These are phyloP conservation scores for Clarias gariepinus DNA, from an alignment of 2,113 vertebrate genomes.

Conservation along the genomic window DNA sequence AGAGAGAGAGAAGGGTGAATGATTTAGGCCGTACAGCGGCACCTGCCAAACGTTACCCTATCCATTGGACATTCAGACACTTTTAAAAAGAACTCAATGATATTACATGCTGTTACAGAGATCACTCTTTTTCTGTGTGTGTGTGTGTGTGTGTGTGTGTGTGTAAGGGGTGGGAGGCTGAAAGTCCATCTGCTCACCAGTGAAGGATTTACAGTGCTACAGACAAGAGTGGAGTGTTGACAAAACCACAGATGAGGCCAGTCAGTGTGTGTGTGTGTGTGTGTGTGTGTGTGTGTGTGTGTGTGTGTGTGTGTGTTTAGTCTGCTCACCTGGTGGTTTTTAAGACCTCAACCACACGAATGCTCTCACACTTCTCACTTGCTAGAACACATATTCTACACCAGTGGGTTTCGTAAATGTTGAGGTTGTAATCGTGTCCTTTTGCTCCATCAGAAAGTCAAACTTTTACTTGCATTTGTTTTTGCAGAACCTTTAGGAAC, in stretches of 20 bases:
- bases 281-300: slow-evolving; percentile 32
- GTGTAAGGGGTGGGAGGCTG: slow-evolving; percentile 25
- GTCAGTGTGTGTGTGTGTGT: neutral
- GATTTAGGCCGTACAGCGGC: slow-evolving; percentile 7
- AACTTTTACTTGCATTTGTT: neutral
- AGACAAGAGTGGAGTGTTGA: slow-evolving; percentile 53
- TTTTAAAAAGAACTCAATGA: slow-evolving; percentile 11
- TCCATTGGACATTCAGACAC: slow-evolving; percentile 31
- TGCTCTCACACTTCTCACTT: neutral
- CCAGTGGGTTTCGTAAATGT: neutral
- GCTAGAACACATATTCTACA: neutral
- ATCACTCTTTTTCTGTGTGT: neutral
- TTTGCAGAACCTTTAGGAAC: neutral
- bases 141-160: slow-evolving; percentile 29
- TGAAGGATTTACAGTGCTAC: slow-evolving; percentile 20
- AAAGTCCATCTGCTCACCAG: slow-evolving; percentile 37
- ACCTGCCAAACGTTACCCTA: slow-evolving; percentile 32
- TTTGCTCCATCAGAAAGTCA: neutral
- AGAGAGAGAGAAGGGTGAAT: neutral
- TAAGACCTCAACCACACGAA: slow-evolving; percentile 49
- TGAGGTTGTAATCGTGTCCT: neutral
- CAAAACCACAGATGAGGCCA: slow-evolving; percentile 39
- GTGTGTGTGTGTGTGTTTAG: slow-evolving; percentile 48
- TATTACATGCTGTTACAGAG: slow-evolving; percentile 32
- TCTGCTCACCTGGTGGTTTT: slow-evolving; percentile 63